Base-by-base conservation (phyloP, 2,797 vertebrate species). In the Helostoma temminkii region DNA sequence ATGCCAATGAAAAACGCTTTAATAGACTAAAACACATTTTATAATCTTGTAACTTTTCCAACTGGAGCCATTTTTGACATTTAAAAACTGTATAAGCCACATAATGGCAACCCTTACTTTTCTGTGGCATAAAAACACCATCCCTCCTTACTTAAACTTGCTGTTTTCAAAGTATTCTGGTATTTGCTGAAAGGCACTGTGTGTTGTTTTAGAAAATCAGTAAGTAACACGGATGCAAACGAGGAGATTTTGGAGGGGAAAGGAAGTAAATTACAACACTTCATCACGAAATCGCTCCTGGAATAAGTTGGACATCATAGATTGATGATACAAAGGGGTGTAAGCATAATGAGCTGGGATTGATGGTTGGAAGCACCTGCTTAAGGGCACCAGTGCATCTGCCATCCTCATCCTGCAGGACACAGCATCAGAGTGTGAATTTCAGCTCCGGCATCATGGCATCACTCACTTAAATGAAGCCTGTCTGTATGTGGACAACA, bases 391-490 rank as follows among this genome's bases (percentile, higher is more conserved):
- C 39, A 2, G 62, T 65, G 76, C 78, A 65, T 79, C 77, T 59
- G 68, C 58, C 24, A 43, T 57, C 65, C 36, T 45, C 58, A 7
- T 52, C 60, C 52, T 59, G 71, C 78, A 65, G 69, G 66, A 53
- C 56, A 41, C 22, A 3, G 24, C 72, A 28, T 37, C 67, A 26
- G 4, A 9, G 45, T 73, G 37, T 26, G 11, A 16, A 9, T 46
- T 39, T 25, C 47, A 18, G 69, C 66, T 52, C 45, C 22, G 0
- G 45, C 25, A 3, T 32, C 14, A 9, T 5, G 30, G 61, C 74
- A 80, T 80, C 52, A 12, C 56, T 82, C 74, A 77, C 37, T 54
- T 62, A 78, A 76, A 84, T 79, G 70, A 67, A 66, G 74, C 54
- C 46, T 41, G 80, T 57, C 70, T 58, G 55, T 25, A 2, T 32